Conservation (phyloP, 2,797 vertebrate genomes). For the Betta splendens region DNA sequence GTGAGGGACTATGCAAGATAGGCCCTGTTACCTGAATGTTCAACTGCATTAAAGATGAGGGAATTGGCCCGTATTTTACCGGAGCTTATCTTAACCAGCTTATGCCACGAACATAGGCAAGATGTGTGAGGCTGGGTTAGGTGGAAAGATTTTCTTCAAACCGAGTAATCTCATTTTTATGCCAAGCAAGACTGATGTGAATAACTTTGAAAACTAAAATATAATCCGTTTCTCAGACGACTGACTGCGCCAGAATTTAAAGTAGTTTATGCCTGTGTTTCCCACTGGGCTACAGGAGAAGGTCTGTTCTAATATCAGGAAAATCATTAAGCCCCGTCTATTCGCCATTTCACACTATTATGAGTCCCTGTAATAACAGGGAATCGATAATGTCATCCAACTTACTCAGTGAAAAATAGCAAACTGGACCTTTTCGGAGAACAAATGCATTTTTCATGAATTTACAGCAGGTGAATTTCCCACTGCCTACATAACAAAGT, state of each 20-base stretch:
- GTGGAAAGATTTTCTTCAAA: constrained; percentile 67
- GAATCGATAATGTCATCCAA: constrained; percentile 30
- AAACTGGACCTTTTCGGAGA: background rate
- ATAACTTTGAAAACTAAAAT: constrained; percentile 65
- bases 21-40: constrained; percentile 71
- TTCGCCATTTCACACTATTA: constrained; percentile 25
- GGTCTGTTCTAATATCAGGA: constrained; percentile 37
- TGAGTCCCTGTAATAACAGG: constrained; percentile 4
- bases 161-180: constrained; percentile 70
- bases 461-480: background rate
- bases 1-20: constrained; percentile 73
- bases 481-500: background rate
- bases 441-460: background rate
- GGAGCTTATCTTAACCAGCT: constrained; percentile 71
- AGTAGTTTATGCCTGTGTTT: constrained; percentile 43
- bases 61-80: constrained; percentile 60
- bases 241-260: constrained; percentile 46
- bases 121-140: constrained; percentile 59
- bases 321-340: constrained; percentile 44
- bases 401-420: constrained; percentile 1
- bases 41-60: constrained; percentile 74
- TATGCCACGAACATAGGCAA: constrained; percentile 53
- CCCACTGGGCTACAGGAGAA: constrained; percentile 36
- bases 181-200: constrained; percentile 57
- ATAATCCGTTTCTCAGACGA: constrained; percentile 51